Evolutionary conservation across 2,113 vertebrate genomes (phyloP).

Genomic region (Columbina picui): DNA sequence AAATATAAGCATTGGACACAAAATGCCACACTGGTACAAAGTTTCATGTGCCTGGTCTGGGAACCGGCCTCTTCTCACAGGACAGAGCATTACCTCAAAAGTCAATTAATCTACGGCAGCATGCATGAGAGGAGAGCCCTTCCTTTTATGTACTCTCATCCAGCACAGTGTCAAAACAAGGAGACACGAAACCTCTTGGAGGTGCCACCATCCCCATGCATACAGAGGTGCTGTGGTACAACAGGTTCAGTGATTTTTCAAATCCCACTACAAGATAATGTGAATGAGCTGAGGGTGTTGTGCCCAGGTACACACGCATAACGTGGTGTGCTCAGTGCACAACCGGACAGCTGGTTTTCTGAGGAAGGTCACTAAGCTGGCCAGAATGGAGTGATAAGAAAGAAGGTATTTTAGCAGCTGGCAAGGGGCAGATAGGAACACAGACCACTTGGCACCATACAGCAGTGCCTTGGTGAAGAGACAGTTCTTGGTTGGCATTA

Average conservation of each 20-base stretch:
- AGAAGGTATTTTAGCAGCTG: not conserved
- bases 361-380: not conserved
- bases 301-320: accelerated
- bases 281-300: not conserved
- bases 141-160: not conserved
- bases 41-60: not conserved
- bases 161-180: not conserved
- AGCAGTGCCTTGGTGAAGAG: not conserved
- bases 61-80: not conserved
- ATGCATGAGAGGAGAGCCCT: not conserved
- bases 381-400: not conserved
- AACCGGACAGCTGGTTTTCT: not conserved
- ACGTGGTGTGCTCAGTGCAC: accelerated
- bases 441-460: not conserved
- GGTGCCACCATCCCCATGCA: not conserved
- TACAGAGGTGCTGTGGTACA: not conserved
- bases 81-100: not conserved
- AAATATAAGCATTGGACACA: not conserved
- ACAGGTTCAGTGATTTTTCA: not conserved
- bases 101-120: not conserved
- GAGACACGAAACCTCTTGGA: not conserved
- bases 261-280: not conserved
- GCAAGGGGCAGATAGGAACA: not conserved
- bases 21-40: not conserved
- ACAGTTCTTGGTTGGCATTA: not conserved